Base-by-base conservation (phyloP, 2,888 invertebrate genomes). In the Eustalomyia histrio region DNA sequence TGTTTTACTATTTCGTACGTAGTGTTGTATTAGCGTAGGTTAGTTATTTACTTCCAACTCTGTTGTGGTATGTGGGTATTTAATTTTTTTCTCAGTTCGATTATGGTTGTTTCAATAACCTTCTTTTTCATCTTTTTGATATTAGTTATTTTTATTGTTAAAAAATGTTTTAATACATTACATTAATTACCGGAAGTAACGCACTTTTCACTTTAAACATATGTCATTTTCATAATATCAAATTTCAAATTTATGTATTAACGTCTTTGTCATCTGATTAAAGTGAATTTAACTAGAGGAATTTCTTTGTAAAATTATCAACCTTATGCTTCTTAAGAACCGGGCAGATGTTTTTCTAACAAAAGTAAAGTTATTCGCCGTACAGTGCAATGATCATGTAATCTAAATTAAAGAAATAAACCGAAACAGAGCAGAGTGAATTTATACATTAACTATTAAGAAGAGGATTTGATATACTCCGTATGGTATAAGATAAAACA, bases 21-120 rank as follows among this genome's bases (percentile, higher is more conserved):
- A 60, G 64, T 60, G 60, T 29, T 78, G 29, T 76, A 73, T 84
- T 84, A 83, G 61, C 80, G 68, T 83, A 84, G 84, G 84, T 84
- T 84, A 84, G 84, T 84, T 76, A 74, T 75, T 65, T 53, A 53
- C 52, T 60, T 68, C 67, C 47, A 53, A 71, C 57, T 61, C 16
- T 69, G 53, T 65, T 55, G 33, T 73, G 68, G 60, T 50, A 52
- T 69, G 69, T 78, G 65, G 60, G 52, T 24, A 65, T 17, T 17
- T 60, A 21, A 5, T 29, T 65, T 43, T 24, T 50, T 47, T 33
- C 24, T 29, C 29, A 29, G 29, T 29, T 29, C 7, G 7, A 6
- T 29, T 6, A 4, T 29, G 29, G 29, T 29, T 29, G 7, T 24
- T 39, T 14, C 12, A 16, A 14, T 35, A 14, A 16, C 39, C 14